Base-by-base conservation (phyloP, 35 echinoderm and acorn worm genomes). In the Stichopus chloronotus region DNA sequence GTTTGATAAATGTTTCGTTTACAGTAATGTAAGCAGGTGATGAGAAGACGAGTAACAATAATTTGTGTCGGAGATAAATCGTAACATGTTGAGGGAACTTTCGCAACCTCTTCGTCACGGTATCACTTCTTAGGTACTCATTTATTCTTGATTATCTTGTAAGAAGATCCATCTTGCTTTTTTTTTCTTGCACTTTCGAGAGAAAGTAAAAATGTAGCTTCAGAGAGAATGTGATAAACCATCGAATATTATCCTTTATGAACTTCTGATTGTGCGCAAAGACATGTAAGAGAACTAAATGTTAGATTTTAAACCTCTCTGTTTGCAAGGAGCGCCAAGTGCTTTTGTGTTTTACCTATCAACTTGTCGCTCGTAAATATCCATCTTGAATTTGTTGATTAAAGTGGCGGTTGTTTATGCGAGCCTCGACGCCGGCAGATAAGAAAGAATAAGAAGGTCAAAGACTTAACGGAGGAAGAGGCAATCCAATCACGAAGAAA, bases 361-460 rank as follows among this genome's bases (percentile, higher is more conserved):
- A 57, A 83, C 16, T 83, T 83, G 52, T 56, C 80, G 56, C 8
- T 83, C 80, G 52, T 83, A 53, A 56, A 83, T 83, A n/a, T 56
- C 16, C 52, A 53, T n/a, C 16, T 57, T n/a, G 80, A 56, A 83
- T 83, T 83, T 55, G 80, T 83, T 83, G 80, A 83, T 83, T 83
- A 83, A 57, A 83, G 80, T 55, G 80, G 52, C 80, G 16, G 5
- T n/a, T 83, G 80, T 83, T 83, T 83, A 83, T 57, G 52, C 56
- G 6, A 53, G 6, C 16, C 43, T 83, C 80, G 30, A 83, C 30
- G 80, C 80, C 56, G 11, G 69, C 19, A 74, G 19, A 74, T 74
- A n/a, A 74, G 69, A n/a, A n/a, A 74, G 69, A n/a, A 74, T 19
- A 74, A 14, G 17, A 21, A 74, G 69, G 69, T 74, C 69, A 74